phyloP scores from a whole-genome alignment of 2,113 vertebrate species.

The Geococcyx californianus region DNA sequence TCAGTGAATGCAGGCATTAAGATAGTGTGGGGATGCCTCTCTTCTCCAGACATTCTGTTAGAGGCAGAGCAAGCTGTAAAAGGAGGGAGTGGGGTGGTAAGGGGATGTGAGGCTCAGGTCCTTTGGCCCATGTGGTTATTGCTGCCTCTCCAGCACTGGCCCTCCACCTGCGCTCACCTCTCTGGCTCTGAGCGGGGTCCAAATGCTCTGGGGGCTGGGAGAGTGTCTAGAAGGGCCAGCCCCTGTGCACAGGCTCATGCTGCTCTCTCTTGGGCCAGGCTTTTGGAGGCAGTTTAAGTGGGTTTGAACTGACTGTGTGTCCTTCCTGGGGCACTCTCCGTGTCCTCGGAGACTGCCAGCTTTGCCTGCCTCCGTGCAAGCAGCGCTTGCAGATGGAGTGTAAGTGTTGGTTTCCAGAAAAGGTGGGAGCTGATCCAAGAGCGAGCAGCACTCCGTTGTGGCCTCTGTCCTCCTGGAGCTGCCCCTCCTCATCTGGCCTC shows the following conservation, averaged over 20 bases:
- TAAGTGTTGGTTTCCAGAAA: neutral
- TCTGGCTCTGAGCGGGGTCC: neutral
- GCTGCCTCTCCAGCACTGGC: neutral
- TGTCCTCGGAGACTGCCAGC: neutral
- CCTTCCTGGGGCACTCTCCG: neutral
- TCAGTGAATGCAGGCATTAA: neutral
- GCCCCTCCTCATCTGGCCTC: neutral
- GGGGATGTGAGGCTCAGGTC: accelerated
- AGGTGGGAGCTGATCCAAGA: accelerated
- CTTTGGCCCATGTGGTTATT: accelerated
- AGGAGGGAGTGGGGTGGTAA: neutral
- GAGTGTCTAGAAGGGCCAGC: accelerated
- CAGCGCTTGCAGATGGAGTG: neutral
- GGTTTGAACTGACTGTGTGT: neutral
- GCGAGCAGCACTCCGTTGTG: accelerated
- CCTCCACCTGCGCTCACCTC: neutral
- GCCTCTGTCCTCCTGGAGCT: neutral
- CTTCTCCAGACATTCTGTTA: neutral
- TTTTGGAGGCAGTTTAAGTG: neutral
- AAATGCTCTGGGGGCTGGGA: accelerated
- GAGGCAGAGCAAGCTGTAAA: neutral
- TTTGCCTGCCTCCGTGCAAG: neutral
- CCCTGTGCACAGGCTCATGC: accelerated
- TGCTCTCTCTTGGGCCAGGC: neutral
- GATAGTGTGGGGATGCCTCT: neutral